Base-by-base conservation (phyloP, 2,888 invertebrate genomes). In the Brachyptera putata region DNA sequence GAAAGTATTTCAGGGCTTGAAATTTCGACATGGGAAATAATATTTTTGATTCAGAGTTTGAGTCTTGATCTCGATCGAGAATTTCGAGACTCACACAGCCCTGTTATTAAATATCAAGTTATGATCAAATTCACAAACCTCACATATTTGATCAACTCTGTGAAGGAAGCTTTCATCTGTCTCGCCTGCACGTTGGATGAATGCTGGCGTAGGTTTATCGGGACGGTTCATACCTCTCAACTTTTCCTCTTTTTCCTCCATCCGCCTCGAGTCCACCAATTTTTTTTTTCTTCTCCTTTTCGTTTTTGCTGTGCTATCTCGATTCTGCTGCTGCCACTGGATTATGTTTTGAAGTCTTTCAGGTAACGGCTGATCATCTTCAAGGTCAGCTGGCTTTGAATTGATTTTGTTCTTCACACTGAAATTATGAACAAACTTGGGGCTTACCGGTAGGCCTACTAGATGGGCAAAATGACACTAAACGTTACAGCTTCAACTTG, bases 371-470 rank as follows among this genome's bases (percentile, higher is more conserved):
- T 46, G 46, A n/a, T 46, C 46, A 3, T 46, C 46, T 13, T 41
- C 41, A n/a, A 46, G 3, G n/a, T 46, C 24, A 4, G 46, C 4
- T 3, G 46, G 46, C 24, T 21, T 24, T 24, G 21, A n/a, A 24
- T 46, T 46, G 46, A 46, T 46, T 46, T 46, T 46, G 21, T 46
- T 22, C 24, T 46, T 46, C 5, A 46, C 4, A 4, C 46, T 46
- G 24, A 5, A 21, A 22, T 7, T 5, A 21, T 41, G 18, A 41
- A 41, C 41, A 7, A 9, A 18, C n/a, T n/a, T n/a, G n/a, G n/a
- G n/a, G n/a, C n/a, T n/a, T n/a, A n/a, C n/a, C n/a, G n/a, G n/a
- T n/a, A n/a, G n/a, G n/a, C n/a, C n/a, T n/a, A n/a, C n/a, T n/a
- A n/a, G n/a, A n/a, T n/a, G n/a, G n/a, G n/a, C n/a, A n/a, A n/a